Evolutionary conservation across 2,888 invertebrate genomes (phyloP).

Genomic region (Amblyteles armatorius): DNA sequence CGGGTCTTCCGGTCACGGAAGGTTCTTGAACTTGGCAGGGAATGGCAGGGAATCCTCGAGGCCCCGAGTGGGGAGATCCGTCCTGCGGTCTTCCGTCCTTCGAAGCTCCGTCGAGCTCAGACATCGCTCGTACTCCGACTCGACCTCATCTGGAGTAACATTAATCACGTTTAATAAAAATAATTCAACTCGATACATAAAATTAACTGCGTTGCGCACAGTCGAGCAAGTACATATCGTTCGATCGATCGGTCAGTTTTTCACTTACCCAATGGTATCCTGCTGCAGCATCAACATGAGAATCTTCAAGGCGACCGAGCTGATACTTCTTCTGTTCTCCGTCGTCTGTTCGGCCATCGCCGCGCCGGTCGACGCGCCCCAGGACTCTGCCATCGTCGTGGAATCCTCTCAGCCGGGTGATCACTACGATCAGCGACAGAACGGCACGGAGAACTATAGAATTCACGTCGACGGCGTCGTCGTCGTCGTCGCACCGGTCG

Average conservation of each 20-base stretch:
- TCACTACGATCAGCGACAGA: slow-evolving; percentile 91
- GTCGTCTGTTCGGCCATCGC: slow-evolving; percentile 50
- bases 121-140: slow-evolving; percentile 73
- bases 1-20: slow-evolving; percentile 65
- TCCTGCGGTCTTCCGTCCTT: slow-evolving; percentile 21
- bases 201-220: not conserved
- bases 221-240: not conserved
- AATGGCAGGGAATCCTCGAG: slow-evolving; percentile 63
- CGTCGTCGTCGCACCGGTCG: slow-evolving; percentile 88
- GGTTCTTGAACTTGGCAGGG: slow-evolving; percentile 78
- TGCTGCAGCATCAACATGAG: slow-evolving; percentile 77
- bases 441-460: slow-evolving; percentile 91
- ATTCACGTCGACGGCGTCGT: slow-evolving; percentile 90
- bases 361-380: slow-evolving; percentile 60
- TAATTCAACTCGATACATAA: not conserved
- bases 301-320: slow-evolving; percentile 75
- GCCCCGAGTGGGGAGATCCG: slow-evolving; percentile 74
- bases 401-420: slow-evolving; percentile 61
- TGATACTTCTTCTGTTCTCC: slow-evolving; percentile 46
- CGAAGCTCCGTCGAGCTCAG: slow-evolving; percentile 61
- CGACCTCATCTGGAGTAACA: slow-evolving; percentile 66
- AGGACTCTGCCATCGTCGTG: slow-evolving; percentile 8
- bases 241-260: not conserved
- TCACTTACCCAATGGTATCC: slow-evolving; percentile 48
- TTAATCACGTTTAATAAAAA: not conserved